Evolutionary conservation across 1,140 invertebrate genomes (phyloP).

Genomic region (Drosophila asahinai): DNA sequence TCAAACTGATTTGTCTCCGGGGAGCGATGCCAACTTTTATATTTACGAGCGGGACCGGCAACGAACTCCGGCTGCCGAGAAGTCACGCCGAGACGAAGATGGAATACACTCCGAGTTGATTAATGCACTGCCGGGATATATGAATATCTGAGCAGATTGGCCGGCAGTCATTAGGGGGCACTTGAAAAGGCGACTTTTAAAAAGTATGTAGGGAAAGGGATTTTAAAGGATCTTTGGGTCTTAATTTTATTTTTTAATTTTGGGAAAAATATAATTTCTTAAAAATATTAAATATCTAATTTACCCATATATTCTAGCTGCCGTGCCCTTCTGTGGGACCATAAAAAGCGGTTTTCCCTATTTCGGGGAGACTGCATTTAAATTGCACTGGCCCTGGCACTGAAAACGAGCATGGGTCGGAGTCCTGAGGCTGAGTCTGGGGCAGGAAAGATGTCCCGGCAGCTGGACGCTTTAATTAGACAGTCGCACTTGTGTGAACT

Average conservation of each 20-base stretch:
- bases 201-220: not conserved
- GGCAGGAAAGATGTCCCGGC: constrained; percentile 56
- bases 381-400: constrained; percentile 35
- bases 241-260: not conserved
- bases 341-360: constrained; percentile 19
- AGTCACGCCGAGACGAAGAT: constrained; percentile 16
- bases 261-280: too few relatives aligned
- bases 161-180: not conserved
- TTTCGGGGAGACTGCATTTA: constrained; percentile 25
- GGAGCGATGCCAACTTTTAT: constrained; percentile 80
- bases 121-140: constrained; percentile 20
- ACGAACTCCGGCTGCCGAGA: not conserved
- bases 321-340: not conserved
- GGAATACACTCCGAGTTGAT: constrained; percentile 40
- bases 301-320: not conserved
- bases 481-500: constrained; percentile 61
- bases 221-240: not conserved
- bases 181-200: not conserved
- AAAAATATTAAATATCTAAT: not conserved
- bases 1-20: constrained; percentile 82
- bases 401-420: not conserved
- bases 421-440: not conserved
- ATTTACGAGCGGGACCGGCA: constrained; percentile 59
- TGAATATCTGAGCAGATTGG: constrained; percentile 39
- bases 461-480: constrained; percentile 79